Base-by-base conservation (phyloP, 2,888 invertebrate genomes). In the Zele albiditarsus region DNA sequence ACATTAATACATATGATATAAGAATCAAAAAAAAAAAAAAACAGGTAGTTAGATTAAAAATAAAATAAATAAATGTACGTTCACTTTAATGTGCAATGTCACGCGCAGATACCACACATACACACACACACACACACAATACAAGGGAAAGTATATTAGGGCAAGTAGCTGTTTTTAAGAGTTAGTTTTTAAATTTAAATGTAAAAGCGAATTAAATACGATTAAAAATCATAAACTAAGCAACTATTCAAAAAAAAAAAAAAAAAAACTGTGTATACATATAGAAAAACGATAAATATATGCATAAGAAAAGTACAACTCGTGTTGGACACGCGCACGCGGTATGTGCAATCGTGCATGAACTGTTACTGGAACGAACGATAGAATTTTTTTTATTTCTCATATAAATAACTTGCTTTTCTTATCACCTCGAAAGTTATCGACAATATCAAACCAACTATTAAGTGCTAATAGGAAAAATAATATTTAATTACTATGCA, bases 321-420 rank as follows among this genome's bases (percentile, higher is more conserved):
- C 62, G 62, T 74, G 53, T 38, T 58, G 53, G 33, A 31, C 53
- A 53, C 53, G 53, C 53, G 53, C 20, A 20, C 20, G 53, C 42
- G 49, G 62, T 53, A 38, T 28, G 57, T 57, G 49, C 65, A 74
- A 70, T 74, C 74, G 70, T 74, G 74, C 74, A 65, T 69, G 63
- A 74, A 74, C 58, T 58, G 66, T 57, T 14, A 38, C 66, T 57
- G 63, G 42, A 33, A 57, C 53, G 20, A 68, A 33, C 33, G 65
- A 28, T 53, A 38, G 12, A 67, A 42, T 57, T 62, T 10, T 42
- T 62, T 42, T 58, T 60, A 46, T 67, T 42, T 49, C 12, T 42
- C 42, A 57, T 58, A 28, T 58, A n/a, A 46, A 65, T 31, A 38
- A 16, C n/a, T 25, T 14, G 16, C 16, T 38, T 69, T 63, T 49